Conservation (phyloP, 2,888 invertebrate species). For the Pocota personata region DNA sequence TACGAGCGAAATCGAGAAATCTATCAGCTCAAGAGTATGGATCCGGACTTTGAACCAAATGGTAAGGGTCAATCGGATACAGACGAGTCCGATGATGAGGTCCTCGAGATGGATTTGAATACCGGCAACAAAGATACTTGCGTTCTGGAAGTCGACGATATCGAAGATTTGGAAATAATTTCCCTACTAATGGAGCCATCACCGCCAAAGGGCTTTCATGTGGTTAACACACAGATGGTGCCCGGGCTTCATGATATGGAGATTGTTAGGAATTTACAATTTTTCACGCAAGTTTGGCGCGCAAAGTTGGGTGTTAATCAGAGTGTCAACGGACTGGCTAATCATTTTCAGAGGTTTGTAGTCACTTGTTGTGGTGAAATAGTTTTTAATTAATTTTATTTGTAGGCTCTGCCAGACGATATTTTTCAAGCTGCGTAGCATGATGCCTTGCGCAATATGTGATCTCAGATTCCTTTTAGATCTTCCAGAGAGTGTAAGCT, state of each 20-base stretch:
- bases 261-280: constrained; percentile 88
- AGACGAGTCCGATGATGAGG: constrained; percentile 88
- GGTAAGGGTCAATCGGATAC: constrained; percentile 83
- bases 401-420: constrained; percentile 87
- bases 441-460: constrained; percentile 94
- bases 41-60: constrained; percentile 78
- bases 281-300: constrained; percentile 93
- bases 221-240: constrained; percentile 90
- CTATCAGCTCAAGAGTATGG: constrained; percentile 85
- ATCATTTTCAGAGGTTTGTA: constrained; percentile 83
- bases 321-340: constrained; percentile 84
- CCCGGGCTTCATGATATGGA: constrained; percentile 89
- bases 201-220: constrained; percentile 90
- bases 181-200: constrained; percentile 89
- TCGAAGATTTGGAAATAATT: constrained; percentile 91
- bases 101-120: constrained; percentile 87
- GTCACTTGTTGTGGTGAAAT: neutral
- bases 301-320: constrained; percentile 85
- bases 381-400: constrained; percentile 33
- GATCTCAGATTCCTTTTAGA: constrained; percentile 92
- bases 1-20: constrained; percentile 89
- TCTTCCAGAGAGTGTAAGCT: constrained; percentile 90
- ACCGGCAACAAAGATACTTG: constrained; percentile 91
- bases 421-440: constrained; percentile 93
- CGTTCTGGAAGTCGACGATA: constrained; percentile 92